Evolutionary conservation across 2,113 vertebrate genomes (phyloP), one percentile per base, ranked within the genome.

Genomic region (Henicopernis longicauda): DNA sequence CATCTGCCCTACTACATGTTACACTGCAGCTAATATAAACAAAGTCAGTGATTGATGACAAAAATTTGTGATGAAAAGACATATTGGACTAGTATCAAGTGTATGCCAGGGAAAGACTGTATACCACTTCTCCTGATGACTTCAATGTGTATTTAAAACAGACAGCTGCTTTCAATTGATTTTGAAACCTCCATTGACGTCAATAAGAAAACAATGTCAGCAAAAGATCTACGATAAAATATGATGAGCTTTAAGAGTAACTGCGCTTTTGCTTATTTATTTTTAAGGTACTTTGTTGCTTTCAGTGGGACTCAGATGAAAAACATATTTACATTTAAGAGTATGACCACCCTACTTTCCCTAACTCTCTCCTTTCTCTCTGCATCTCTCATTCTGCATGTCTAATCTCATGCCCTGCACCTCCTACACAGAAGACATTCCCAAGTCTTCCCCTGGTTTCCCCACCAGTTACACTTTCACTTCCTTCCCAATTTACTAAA

Each of bases 131-230:
- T 84, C 34, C 61, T 88, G 74, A 93, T 72, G 22, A 17, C 7
- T 94, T 82, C 88, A 93, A 49, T 1, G 13, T 93, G 88, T 19
- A 21, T 69, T 67, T 90, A 40, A 25, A 69, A 62, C 50, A 82
- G 82, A 21, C 82, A 96, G 78, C 88, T 93, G 94, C 88, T 94
- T 92, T 47, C 82, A 72, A 92, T 85, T 88, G 85, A 57, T 82
- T 52, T 44, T 76, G 88, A 82, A 95, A 76, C 31, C 66, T 44
- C 70, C 54, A 34, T 2, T 96, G 92, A 90, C 18, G 16, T 94
- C 92, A 95, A 15, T 29, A 59, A 69, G 74, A 82, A 93, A 95
- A 90, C 74, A 94, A 71, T 52, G 79, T 69, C 90, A 90, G 82
- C 70, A 69, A 65, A 91, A 87, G 61, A 76, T 67, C 57, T 6